phyloP scores from a whole-genome alignment of 64 coral and sea anemone genomes.

The Stichodactyla helianthus region DNA sequence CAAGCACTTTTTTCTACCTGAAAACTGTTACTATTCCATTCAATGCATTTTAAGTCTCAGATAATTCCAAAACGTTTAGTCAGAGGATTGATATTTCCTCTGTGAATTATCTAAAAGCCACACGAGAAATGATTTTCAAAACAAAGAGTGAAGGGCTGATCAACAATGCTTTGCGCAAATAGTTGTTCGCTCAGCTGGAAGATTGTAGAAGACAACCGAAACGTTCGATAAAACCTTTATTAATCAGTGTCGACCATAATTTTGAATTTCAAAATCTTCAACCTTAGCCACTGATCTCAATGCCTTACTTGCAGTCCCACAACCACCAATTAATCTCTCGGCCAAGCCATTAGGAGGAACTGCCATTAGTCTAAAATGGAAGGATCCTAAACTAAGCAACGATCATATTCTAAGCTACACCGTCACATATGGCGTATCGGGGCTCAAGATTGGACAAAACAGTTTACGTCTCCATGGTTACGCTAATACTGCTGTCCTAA shows the following conservation, averaged over 20 bases:
- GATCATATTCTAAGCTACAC: conserved; percentile 8
- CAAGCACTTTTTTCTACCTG: too few species aligned
- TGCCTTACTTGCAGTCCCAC: background rate
- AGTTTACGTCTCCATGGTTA: conserved; percentile 5
- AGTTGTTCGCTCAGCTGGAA: too few species aligned
- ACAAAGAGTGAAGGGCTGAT: too few species aligned
- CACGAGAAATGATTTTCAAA: too few species aligned
- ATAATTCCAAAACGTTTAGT: background rate
- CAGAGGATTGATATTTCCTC: too few species aligned
- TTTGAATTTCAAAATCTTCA: too few species aligned
- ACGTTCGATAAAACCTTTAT: too few species aligned
- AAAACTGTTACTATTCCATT: too few species aligned
- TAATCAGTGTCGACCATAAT: background rate
- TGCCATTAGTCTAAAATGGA: background rate
- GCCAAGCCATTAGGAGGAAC: background rate
- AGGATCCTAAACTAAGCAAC: background rate
- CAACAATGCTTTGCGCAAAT: too few species aligned
- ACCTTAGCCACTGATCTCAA: background rate
- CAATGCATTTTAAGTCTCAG: background rate
- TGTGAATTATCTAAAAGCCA: too few species aligned
- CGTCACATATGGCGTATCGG: background rate
- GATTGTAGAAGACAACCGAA: too few species aligned
- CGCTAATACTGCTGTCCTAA: background rate
- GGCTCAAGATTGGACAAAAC: background rate
- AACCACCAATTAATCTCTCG: background rate